These are phyloP conservation scores for Eulemur coronatus DNA, from an alignment of 2,797 vertebrate species.

Conservation along the genomic window DNA sequence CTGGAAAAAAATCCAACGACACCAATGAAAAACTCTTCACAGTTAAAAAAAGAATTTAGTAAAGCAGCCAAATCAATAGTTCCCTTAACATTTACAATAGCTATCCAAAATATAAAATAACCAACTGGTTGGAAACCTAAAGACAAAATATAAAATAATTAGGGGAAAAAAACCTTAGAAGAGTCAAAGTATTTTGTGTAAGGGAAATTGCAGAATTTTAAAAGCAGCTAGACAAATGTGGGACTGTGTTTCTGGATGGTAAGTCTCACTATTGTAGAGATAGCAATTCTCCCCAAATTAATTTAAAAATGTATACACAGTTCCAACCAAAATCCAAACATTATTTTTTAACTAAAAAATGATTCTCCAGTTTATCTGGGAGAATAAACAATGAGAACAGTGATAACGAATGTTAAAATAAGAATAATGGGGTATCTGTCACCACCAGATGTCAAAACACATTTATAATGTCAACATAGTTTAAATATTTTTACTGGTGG, in stretches of 20 bases:
- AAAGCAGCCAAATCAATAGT: not conserved
- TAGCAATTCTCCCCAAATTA: not conserved
- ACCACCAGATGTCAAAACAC: not conserved
- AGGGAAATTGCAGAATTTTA: not conserved
- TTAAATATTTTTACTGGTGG: not conserved
- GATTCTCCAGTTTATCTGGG: not conserved
- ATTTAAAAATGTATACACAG: not conserved
- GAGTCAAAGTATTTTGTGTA: not conserved
- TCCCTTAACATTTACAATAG: not conserved
- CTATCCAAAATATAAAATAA: slow-evolving; percentile 13
- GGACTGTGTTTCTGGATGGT: not conserved
- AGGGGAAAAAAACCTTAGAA: not conserved
- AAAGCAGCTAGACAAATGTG: not conserved
- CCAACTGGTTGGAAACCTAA: not conserved
- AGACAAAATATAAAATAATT: slow-evolving; percentile 19
- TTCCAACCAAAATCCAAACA: slow-evolving; percentile 48
- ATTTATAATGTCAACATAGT: not conserved
- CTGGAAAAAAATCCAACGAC: not conserved
- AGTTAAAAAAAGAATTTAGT: not conserved
- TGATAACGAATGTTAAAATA: not conserved
- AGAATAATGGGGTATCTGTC: not conserved
- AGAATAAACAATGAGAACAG: slow-evolving; percentile 1
- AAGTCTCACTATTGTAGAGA: not conserved
- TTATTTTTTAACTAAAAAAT: slow-evolving; percentile 41
- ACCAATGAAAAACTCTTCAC: not conserved